Evolutionary conservation across 2,888 invertebrate species (phyloP).

Genomic region (Ophraella communa): DNA sequence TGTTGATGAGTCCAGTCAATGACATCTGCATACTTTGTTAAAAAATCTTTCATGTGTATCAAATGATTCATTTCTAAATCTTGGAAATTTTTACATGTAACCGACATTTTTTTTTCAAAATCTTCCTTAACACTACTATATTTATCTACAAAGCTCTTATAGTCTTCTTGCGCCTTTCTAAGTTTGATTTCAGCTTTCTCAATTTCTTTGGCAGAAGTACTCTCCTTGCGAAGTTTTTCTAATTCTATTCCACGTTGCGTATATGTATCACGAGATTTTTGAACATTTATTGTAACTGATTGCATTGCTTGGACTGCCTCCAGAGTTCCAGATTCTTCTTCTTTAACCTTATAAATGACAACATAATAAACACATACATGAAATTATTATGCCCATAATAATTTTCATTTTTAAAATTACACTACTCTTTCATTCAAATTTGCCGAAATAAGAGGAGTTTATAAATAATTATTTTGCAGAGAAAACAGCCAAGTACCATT

Average conservation of each 20-base stretch:
- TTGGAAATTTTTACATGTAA: slow-evolving; percentile 92
- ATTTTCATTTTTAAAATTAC: too few relatives aligned
- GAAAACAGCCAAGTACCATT: too few relatives aligned
- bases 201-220: slow-evolving; percentile 87
- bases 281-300: slow-evolving; percentile 83
- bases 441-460: too few relatives aligned
- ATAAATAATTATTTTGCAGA: too few relatives aligned
- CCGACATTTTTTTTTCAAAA: slow-evolving; percentile 95
- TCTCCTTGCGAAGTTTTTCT: slow-evolving; percentile 89
- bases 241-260: slow-evolving; percentile 84
- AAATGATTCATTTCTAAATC: slow-evolving; percentile 92
- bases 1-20: slow-evolving; percentile 89
- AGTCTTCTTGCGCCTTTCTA: slow-evolving; percentile 95
- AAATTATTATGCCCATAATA: not conserved
- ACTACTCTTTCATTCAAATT: too few relatives aligned
- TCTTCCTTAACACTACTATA: slow-evolving; percentile 90
- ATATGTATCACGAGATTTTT: slow-evolving; percentile 92
- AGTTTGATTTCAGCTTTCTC: slow-evolving; percentile 93
- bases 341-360: slow-evolving; percentile 76
- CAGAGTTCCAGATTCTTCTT: slow-evolving; percentile 90
- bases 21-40: slow-evolving; percentile 85
- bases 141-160: slow-evolving; percentile 88
- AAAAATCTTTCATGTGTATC: slow-evolving; percentile 94
- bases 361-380: too few relatives aligned
- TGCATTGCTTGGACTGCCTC: slow-evolving; percentile 91